phyloP scores from a whole-genome alignment of 2,113 vertebrate species.

The Holacanthus passer region DNA sequence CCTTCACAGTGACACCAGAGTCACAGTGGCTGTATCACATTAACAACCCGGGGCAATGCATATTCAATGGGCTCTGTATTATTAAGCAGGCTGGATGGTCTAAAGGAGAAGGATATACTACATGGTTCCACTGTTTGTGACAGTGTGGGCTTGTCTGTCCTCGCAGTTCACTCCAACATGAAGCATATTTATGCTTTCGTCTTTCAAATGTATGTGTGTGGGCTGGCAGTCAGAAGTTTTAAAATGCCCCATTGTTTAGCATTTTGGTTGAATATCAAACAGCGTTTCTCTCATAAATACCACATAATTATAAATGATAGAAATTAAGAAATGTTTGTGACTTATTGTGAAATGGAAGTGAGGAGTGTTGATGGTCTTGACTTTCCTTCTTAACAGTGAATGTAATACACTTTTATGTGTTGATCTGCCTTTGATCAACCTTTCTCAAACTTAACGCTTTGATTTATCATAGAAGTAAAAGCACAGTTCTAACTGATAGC shows the following conservation, averaged over 20 bases:
- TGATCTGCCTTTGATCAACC: background rate
- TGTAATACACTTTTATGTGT: background rate
- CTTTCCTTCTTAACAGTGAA: too few relatives aligned
- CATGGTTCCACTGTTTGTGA: constrained; percentile 11
- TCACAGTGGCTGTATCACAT: constrained; percentile 65
- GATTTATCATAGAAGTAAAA: too few relatives aligned
- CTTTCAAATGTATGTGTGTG: background rate
- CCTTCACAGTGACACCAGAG: constrained; percentile 73
- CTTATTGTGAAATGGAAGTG: background rate
- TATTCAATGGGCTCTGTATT: constrained; percentile 76
- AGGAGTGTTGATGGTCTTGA: background rate
- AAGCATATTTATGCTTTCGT: background rate
- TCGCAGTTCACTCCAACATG: background rate
- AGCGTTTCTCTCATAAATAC: background rate
- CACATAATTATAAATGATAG: background rate
- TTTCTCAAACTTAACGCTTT: constrained; percentile 1
- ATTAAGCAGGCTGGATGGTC: constrained; percentile 62
- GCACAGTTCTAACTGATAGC: background rate
- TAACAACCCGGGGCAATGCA: constrained; percentile 56
- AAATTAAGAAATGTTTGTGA: background rate
- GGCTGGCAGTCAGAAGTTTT: background rate
- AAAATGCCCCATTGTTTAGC: background rate
- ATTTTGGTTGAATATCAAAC: background rate
- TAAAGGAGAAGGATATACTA: constrained; percentile 21
- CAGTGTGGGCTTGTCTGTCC: constrained; percentile 2